These are phyloP conservation scores for Embiotoca jacksoni DNA, from an alignment of 2,113 vertebrate species.

Conservation along the genomic window DNA sequence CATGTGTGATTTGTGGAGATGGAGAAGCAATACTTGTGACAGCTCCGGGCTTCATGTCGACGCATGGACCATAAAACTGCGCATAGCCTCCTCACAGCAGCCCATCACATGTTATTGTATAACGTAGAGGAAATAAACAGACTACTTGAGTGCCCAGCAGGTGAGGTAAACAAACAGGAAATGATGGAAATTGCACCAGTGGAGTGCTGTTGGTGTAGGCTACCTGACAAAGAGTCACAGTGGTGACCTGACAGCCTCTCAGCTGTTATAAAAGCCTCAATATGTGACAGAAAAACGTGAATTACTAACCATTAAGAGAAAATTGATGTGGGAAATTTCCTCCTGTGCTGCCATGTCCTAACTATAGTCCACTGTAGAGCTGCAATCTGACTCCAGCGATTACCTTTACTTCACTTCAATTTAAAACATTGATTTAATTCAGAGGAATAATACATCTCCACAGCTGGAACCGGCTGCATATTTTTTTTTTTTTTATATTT, in stretches of 20 bases:
- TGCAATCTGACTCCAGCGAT: background rate
- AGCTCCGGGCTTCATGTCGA: slow-evolving; percentile 19
- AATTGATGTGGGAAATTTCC: background rate
- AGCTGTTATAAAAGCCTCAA: slow-evolving; percentile 44
- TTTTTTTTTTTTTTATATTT: background rate
- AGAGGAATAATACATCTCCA: too few relatives aligned
- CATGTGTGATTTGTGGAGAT: slow-evolving; percentile 49
- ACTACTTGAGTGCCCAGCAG: background rate
- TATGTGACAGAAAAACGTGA: slow-evolving; percentile 8
- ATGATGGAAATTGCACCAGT: background rate
- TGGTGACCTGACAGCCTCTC: slow-evolving; percentile 12
- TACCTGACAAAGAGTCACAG: background rate
- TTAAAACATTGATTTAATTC: too few relatives aligned
- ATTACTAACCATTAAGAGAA: slow-evolving; percentile 27
- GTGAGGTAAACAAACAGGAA: background rate
- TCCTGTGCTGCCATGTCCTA: background rate
- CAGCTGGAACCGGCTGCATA: background rate
- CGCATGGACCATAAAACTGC: slow-evolving; percentile 44
- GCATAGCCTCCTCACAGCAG: background rate
- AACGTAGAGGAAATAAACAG: background rate
- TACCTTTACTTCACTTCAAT: too few relatives aligned
- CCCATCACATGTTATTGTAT: background rate
- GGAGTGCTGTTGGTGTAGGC: background rate
- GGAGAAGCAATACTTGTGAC: slow-evolving; percentile 49
- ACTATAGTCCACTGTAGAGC: background rate